phyloP scores from a whole-genome alignment of 2,113 vertebrate genomes.

The Porphyrio hochstetteri region DNA sequence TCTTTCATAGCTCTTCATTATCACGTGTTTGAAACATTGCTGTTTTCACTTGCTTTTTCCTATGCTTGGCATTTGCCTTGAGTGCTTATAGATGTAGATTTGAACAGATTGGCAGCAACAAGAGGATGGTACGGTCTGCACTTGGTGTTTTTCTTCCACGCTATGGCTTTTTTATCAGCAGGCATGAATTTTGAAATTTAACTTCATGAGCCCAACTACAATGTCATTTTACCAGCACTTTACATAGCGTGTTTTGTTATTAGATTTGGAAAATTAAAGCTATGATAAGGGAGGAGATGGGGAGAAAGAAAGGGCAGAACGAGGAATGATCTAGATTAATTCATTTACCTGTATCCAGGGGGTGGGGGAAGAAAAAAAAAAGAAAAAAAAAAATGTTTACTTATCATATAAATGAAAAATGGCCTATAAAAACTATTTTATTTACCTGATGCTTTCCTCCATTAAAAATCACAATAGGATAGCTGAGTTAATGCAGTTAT shows the following conservation, averaged over 20 bases:
- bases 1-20: conserved; percentile 11
- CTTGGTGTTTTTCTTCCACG: conserved; percentile 26
- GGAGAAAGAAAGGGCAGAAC: background rate
- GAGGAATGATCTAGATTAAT: background rate
- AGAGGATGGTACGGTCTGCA: conserved; percentile 20
- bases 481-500: background rate
- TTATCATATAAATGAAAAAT: background rate
- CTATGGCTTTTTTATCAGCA: background rate
- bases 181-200: background rate
- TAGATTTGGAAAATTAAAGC: background rate
- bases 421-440: background rate
- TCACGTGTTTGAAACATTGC: conserved; percentile 39
- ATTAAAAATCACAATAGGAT: background rate
- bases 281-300: background rate
- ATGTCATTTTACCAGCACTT: background rate
- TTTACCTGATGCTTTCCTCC: background rate
- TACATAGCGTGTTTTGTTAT: background rate
- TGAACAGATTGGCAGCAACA: conserved; percentile 56
- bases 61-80: conserved; percentile 58
- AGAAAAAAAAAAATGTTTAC: background rate
- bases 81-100: conserved; percentile 45
- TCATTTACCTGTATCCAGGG: background rate
- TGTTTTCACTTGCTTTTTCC: conserved; percentile 49
- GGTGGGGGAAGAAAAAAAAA: no score
- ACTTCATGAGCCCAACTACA: background rate